phyloP scores from a whole-genome alignment of 1,140 invertebrate genomes.

The Scaptomyza montana region DNA sequence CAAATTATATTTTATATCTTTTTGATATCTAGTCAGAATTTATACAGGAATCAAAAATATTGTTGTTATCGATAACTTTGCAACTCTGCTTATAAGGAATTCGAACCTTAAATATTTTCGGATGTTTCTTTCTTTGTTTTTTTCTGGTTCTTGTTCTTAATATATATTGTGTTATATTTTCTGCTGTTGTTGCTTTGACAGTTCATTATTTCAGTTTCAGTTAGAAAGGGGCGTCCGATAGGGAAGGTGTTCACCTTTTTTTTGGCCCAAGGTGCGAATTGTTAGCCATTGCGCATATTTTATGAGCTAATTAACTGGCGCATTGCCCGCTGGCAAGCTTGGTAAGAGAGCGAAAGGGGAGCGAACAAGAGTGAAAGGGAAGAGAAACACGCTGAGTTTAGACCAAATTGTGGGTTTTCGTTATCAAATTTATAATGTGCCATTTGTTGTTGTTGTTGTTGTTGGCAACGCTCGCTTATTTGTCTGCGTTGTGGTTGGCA shows the following conservation, averaged over 20 bases:
- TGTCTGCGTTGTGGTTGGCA: constrained; percentile 35
- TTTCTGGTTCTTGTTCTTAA: not conserved
- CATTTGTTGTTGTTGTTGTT: constrained; percentile 10
- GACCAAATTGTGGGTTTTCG: constrained; percentile 15
- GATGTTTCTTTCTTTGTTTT: not conserved
- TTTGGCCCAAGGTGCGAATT: constrained; percentile 72
- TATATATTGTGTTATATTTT: constrained; percentile 11
- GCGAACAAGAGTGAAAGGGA: not conserved
- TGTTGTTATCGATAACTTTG: no score
- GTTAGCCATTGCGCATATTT: constrained; percentile 78
- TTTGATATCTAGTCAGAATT: no score
- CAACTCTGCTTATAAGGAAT: not conserved
- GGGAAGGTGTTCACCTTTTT: constrained; percentile 18
- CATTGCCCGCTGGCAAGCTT: constrained; percentile 48
- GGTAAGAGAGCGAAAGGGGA: not conserved
- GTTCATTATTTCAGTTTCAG: constrained; percentile 73
- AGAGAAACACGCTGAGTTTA: not conserved
- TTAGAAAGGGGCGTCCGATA: not conserved
- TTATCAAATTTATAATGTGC: constrained; percentile 16
- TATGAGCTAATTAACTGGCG: constrained; percentile 81
- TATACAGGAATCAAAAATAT: no score
- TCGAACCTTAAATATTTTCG: not conserved
- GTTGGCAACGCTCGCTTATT: constrained; percentile 28
- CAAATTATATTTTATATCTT: no score
- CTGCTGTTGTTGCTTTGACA: constrained; percentile 51